Conservation (phyloP, 2,888 invertebrate species). For the Polyploca ridens region DNA sequence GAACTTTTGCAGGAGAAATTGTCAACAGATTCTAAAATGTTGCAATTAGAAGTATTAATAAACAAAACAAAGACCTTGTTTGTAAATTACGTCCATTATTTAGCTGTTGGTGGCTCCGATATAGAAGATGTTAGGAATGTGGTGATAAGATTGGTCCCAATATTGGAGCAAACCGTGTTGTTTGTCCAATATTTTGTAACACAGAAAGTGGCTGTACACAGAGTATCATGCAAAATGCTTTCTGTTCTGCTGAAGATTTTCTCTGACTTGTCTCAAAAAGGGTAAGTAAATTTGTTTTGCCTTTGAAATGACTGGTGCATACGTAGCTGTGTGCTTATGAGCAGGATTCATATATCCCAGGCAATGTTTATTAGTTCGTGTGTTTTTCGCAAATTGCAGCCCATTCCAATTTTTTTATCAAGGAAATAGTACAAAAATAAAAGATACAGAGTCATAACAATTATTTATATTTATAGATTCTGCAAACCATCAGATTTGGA, state of each 20-base stretch:
- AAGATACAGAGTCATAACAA: not conserved
- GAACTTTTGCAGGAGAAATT: slow-evolving; percentile 87
- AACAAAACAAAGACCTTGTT: slow-evolving; percentile 69
- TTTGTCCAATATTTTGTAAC: slow-evolving; percentile 92
- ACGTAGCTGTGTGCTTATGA: no score
- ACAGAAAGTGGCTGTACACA: slow-evolving; percentile 91
- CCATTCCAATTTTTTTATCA: no score
- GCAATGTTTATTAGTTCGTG: not conserved
- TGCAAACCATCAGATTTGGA: slow-evolving; percentile 95
- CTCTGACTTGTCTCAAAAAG: slow-evolving; percentile 90
- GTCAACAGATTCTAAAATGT: slow-evolving; percentile 82
- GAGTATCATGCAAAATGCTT: slow-evolving; percentile 92
- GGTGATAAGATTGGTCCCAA: slow-evolving; percentile 83
- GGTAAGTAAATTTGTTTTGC: slow-evolving; percentile 69
- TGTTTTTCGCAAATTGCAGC: not conserved
- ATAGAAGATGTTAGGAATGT: slow-evolving; percentile 57
- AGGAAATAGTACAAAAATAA: slow-evolving; percentile 4
- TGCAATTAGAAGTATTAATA: slow-evolving; percentile 82
- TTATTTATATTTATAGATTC: slow-evolving; percentile 88
- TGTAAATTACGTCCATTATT: slow-evolving; percentile 68
- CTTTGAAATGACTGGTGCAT: no score
- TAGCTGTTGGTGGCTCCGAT: slow-evolving; percentile 50
- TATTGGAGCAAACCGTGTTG: slow-evolving; percentile 90
- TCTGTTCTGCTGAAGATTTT: slow-evolving; percentile 93
- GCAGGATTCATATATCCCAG: not conserved